Conservation (phyloP, 1,140 invertebrate species). For the Hylaeus anthracinus region DNA sequence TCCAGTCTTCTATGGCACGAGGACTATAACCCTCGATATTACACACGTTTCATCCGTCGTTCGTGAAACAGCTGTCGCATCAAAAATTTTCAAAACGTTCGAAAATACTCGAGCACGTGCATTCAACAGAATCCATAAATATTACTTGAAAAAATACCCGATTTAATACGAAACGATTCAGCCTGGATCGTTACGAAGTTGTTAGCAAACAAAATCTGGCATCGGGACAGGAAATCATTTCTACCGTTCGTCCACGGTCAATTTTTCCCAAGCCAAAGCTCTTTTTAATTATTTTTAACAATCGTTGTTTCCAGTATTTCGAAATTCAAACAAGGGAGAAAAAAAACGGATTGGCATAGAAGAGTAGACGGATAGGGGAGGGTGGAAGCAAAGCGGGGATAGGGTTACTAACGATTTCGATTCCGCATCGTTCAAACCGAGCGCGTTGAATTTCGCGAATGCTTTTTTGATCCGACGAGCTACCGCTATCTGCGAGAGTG, state of each 20-base stretch:
- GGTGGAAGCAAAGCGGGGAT: constrained; percentile 6
- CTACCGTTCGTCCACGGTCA: neutral
- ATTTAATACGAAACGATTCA: no score
- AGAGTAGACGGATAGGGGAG: neutral
- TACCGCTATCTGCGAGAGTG: constrained; percentile 28
- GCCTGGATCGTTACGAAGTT: neutral
- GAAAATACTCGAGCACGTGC: no score
- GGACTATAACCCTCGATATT: no score
- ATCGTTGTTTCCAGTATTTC: constrained; percentile 21
- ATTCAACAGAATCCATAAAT: no score
- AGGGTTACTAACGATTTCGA: constrained; percentile 65
- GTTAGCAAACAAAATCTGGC: neutral
- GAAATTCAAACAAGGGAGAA: constrained; percentile 23
- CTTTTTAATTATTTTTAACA: constrained; percentile 48
- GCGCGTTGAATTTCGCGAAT: constrained; percentile 74
- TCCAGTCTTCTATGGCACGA: no score
- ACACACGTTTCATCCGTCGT: no score
- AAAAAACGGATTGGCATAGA: neutral
- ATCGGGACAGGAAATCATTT: neutral
- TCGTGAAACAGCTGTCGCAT: no score
- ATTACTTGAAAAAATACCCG: no score
- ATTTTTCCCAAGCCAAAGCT: constrained; percentile 2
- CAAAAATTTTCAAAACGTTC: no score
- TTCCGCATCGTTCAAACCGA: constrained; percentile 72
- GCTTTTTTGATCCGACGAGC: constrained; percentile 77